Percentiles rank a stretch among this genome's conserved stretches.
Evolutionary conservation across 2,113 vertebrate genomes (phyloP).

Genomic region (Notarius quadriscutis): DNA sequence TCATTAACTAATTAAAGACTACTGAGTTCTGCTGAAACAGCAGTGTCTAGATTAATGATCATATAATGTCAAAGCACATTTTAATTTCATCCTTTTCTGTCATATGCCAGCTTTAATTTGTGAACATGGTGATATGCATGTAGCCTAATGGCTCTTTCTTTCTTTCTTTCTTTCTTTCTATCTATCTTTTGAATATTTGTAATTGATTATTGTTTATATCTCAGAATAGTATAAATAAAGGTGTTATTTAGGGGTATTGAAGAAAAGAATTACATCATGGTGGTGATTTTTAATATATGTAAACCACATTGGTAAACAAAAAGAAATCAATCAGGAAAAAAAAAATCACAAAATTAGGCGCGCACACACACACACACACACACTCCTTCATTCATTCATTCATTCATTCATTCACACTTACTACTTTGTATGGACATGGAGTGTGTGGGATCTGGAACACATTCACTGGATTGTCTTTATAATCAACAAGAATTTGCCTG

Average conservation of each 20-base stretch:
- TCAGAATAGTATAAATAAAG: not conserved
- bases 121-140: not conserved
- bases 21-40: not conserved
- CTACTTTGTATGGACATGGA: not conserved
- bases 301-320: not conserved
- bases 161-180: not conserved
- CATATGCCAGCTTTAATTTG: not conserved
- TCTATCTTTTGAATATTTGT: not conserved
- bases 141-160: not conserved
- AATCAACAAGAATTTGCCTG: slow-evolving; percentile 63
- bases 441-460: not conserved
- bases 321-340: not conserved
- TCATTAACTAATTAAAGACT: slow-evolving; percentile 10
- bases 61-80: not conserved
- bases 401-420: not conserved
- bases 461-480: slow-evolving; percentile 3
- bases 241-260: not conserved
- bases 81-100: not conserved
- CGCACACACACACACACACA: not conserved
- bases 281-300: not conserved
- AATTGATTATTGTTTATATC: not conserved
- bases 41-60: slow-evolving; percentile 1
- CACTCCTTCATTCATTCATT: not conserved
- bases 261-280: not conserved
- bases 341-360: too few relatives aligned